Base-by-base conservation (phyloP, 2,113 vertebrate genomes). In the Enhydra lutris region DNA sequence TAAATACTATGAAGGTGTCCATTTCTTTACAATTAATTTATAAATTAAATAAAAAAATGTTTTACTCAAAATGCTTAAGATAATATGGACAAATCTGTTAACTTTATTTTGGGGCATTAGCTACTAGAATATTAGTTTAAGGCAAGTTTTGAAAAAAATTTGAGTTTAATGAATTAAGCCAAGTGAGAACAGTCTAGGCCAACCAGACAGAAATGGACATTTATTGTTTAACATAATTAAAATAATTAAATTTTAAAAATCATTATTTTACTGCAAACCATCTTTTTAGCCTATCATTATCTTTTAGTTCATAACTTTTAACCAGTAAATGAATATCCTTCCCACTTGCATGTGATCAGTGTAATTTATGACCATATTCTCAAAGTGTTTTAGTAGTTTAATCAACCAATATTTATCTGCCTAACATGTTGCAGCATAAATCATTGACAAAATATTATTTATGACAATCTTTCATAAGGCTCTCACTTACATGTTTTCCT, bases 31-130 rank as follows among this genome's bases (percentile, higher is more conserved):
- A 88, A 90, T 59, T 39, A 74, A 89, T 55, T 78, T 91, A 67
- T 67, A 96, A 89, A 74, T 82, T 20, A 96, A 93, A 63, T 78
- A 1, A 87, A 95, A 88, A 93, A 94, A 63, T 0, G n/a, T 74
- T 36, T 57, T 52, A 80, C 7, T 5, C 31, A 95, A 34, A 14
- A 94, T 84, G 9, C 24, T 93, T 36, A 57, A 84, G 42, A 31
- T 67, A 96, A 86, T 57, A 11, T 90, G 21, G 13, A 93, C 23
- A 97, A 92, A 69, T 39, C 67, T 36, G 74, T 81, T 91, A 42
- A 76, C 15, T 95, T 86, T 74, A 55, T 63, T 69, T 71, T 11
- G 23, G 15, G 17, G 21, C 0, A 84, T 63, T 81, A 67, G 11
- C 12, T 83, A 81, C n/a, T 45, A 74, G 24, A 84, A 34, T 47